Evolutionary conservation across 2,113 vertebrate species (phyloP).

Genomic region (Eleginops maclovinus): DNA sequence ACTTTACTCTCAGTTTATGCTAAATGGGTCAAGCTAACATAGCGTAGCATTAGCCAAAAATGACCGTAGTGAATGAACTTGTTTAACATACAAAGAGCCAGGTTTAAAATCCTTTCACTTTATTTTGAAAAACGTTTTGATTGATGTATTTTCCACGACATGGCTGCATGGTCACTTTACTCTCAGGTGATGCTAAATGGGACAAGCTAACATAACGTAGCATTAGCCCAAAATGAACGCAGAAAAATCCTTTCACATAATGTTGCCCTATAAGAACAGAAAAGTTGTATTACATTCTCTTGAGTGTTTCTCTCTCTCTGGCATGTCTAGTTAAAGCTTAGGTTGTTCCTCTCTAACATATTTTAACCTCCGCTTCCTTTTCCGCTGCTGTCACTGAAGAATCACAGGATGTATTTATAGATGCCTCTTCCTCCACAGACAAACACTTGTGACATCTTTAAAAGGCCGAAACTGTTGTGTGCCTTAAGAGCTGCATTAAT

Average conservation of each 20-base stretch:
- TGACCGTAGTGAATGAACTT: not conserved
- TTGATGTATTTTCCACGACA: not conserved
- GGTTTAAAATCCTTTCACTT: not conserved
- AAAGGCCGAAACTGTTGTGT: slow-evolving; percentile 13
- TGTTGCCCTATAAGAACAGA: not conserved
- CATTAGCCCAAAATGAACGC: not conserved
- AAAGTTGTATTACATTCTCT: not conserved
- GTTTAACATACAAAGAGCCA: not conserved
- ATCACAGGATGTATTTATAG: slow-evolving; percentile 65
- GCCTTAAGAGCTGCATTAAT: slow-evolving; percentile 22
- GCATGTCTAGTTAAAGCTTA: slow-evolving; percentile 4
- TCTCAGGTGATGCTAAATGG: slow-evolving; percentile 32
- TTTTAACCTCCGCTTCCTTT: slow-evolving; percentile 58
- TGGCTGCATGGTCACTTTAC: slow-evolving; percentile 10
- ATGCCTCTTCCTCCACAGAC: slow-evolving; percentile 50
- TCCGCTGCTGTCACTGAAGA: slow-evolving; percentile 40
- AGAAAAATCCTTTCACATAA: not conserved
- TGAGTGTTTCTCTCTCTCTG: not conserved
- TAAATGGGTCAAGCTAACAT: slow-evolving; percentile 42
- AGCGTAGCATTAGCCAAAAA: not conserved
- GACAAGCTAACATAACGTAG: slow-evolving; percentile 20
- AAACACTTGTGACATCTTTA: slow-evolving; percentile 50
- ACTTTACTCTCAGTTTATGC: slow-evolving; percentile 18
- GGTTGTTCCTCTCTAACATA: slow-evolving; percentile 16
- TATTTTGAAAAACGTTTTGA: not conserved